phyloP scores from a whole-genome alignment of 2,113 vertebrate genomes.

The Theristicus caerulescens region DNA sequence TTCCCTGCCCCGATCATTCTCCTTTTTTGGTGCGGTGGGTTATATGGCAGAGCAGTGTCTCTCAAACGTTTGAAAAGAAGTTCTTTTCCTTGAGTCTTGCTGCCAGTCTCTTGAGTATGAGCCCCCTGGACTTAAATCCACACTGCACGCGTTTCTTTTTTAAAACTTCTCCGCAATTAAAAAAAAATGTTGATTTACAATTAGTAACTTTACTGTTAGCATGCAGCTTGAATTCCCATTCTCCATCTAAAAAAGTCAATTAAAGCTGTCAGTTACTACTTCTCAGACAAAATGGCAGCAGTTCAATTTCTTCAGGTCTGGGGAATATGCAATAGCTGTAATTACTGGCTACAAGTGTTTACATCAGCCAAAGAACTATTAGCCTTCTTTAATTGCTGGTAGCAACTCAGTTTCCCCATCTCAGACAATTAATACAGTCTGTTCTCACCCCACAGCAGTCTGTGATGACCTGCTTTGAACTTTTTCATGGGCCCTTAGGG shows the following conservation, averaged over 20 bases:
- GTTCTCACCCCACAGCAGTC: slow-evolving; percentile 47
- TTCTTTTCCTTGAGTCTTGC: not conserved
- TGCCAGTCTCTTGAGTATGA: not conserved
- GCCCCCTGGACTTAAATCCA: not conserved
- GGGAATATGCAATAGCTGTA: slow-evolving; percentile 49
- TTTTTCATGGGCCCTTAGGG: slow-evolving; percentile 9
- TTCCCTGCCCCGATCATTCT: not conserved
- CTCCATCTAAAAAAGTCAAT: slow-evolving; percentile 50
- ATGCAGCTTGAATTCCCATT: slow-evolving; percentile 46
- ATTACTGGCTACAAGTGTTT: slow-evolving; percentile 64
- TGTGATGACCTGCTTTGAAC: slow-evolving; percentile 52
- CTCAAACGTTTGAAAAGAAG: not conserved
- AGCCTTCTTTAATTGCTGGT: slow-evolving; percentile 62
- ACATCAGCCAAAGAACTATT: slow-evolving; percentile 47
- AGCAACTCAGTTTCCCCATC: slow-evolving; percentile 34
- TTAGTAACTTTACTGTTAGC: slow-evolving; percentile 32
- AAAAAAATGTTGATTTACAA: slow-evolving; percentile 43
- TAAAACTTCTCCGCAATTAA: not conserved
- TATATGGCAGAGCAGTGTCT: not conserved
- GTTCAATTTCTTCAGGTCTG: slow-evolving; percentile 57
- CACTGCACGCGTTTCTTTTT: not conserved
- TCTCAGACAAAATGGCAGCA: slow-evolving; percentile 64
- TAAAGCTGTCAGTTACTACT: slow-evolving; percentile 57
- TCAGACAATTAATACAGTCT: slow-evolving; percentile 59
- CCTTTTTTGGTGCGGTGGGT: not conserved